Evolutionary conservation across 1,140 invertebrate species (phyloP).

Genomic region (Cotesia typhae): DNA sequence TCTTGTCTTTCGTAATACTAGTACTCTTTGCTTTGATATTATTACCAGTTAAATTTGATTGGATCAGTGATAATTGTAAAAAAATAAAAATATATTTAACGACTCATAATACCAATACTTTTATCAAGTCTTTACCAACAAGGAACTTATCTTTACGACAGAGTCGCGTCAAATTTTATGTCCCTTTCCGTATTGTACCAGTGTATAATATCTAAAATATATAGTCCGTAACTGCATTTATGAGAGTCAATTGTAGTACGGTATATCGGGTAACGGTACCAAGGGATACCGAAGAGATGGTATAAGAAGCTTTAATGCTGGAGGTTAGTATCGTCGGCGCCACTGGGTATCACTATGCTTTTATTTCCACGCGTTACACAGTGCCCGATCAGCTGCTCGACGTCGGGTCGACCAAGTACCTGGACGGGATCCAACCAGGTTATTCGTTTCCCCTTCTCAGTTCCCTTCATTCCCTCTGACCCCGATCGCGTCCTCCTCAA

Average conservation of each 20-base stretch:
- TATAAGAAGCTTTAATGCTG: conserved; percentile 30
- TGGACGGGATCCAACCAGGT: conserved; percentile 65
- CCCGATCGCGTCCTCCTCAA: too few relatives aligned
- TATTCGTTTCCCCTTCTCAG: conserved; percentile 47
- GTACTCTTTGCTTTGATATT: too few relatives aligned
- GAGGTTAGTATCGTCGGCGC: conserved; percentile 54
- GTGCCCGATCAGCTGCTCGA: conserved; percentile 41
- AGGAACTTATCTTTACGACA: conserved; percentile 63
- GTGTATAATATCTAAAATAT: too few relatives aligned
- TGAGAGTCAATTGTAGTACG: conserved; percentile 8
- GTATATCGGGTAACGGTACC: too few relatives aligned
- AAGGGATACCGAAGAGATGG: neutral
- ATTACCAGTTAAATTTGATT: neutral
- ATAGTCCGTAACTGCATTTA: neutral
- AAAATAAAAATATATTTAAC: conserved; percentile 49
- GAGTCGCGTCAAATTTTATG: conserved; percentile 40
- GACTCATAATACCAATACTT: conserved; percentile 50
- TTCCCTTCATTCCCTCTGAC: neutral
- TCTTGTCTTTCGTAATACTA: too few relatives aligned
- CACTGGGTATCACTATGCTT: conserved; percentile 52
- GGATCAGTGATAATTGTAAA: conserved; percentile 19
- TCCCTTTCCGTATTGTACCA: neutral
- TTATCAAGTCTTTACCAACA: conserved; percentile 55
- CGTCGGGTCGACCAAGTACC: conserved; percentile 52
- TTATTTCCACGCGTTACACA: conserved; percentile 46